Evolutionary conservation across 2,113 vertebrate genomes (phyloP), one percentile per base, ranked within the genome.

Genomic region (Cacatua alba): DNA sequence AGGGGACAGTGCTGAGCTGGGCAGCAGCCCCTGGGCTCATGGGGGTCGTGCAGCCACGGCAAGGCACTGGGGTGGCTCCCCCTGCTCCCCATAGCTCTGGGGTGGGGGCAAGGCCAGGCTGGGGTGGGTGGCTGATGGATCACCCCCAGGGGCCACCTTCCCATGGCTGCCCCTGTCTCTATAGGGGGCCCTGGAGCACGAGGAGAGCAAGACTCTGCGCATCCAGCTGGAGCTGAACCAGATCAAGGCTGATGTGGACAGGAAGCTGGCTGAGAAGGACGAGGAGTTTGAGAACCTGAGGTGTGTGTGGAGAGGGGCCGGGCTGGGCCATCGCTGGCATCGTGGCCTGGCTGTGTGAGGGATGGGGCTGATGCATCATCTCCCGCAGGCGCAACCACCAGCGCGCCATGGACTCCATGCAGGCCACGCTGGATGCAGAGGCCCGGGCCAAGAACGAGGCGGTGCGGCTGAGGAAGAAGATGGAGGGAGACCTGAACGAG

Each of bases 401-500:
- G 98, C 98, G 99, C 3, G 97, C 98, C 11, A 95, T 99, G 97
- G 99, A 99, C 81, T 98, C 99, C 91, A 98, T 99, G 98, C 99
- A 99, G 97, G 97, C 99, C 82, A 98, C 98, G 3, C 96, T 99
- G 53, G 99, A 99, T 5, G 98, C 99, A 0, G 99, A 99, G 97
- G 98, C 98, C 6, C 98, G 98, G 95, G 98, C 99, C 88, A 98
- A 98, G 94, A 99, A 98, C 0, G 99, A 99, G 97, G 99, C 99
- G 0, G 93, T 99, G n/a, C 88, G 99, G 46, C 98, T 99, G 77
- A 98, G 98, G 96, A 99, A 99, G 98, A 99, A 99, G 97, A 99
- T 99, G 99, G 99, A 99, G 75, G 98, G 99, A 0, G 99, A 99
- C 96, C 96, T 99, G 95, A 99, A 99, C 0, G 99, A 99, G 90